Evolutionary conservation across 2,888 invertebrate genomes (phyloP).

Genomic region (Aromia moschata): DNA sequence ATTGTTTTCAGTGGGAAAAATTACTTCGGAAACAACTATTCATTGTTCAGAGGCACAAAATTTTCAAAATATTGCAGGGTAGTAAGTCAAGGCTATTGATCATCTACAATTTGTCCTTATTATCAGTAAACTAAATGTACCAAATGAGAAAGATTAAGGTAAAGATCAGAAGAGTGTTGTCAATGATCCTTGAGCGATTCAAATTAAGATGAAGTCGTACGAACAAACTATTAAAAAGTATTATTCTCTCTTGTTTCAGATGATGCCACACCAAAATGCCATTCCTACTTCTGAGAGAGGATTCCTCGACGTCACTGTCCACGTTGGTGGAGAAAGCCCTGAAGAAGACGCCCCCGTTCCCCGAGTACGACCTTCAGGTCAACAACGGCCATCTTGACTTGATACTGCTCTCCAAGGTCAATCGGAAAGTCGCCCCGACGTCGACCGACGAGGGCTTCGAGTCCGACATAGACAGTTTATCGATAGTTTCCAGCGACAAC

Average conservation of each 20-base stretch:
- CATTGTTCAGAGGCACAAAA: no score
- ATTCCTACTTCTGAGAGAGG: constrained; percentile 58
- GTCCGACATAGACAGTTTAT: constrained; percentile 62
- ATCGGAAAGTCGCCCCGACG: constrained; percentile 39
- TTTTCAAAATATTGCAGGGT: no score
- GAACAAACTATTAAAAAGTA: no score
- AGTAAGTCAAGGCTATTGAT: no score
- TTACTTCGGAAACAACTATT: no score
- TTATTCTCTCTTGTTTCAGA: constrained; percentile 54
- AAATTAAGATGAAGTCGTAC: no score
- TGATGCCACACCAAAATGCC: constrained; percentile 59
- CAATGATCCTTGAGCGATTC: no score
- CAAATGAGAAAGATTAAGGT: no score
- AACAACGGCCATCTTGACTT: constrained; percentile 55
- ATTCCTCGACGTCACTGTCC: constrained; percentile 54
- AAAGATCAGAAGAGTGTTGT: no score
- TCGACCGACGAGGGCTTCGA: constrained; percentile 64
- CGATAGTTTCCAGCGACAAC: constrained; percentile 59
- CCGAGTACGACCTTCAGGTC: constrained; percentile 57
- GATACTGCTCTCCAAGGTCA: constrained; percentile 44
- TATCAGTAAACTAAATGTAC: no score
- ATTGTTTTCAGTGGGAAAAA: no score
- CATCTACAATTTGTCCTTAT: no score
- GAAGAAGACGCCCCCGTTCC: constrained; percentile 49
- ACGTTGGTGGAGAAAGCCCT: constrained; percentile 58